These are phyloP conservation scores for Anthoptus insignis DNA, from an alignment of 2,888 invertebrate species.

Conservation along the genomic window DNA sequence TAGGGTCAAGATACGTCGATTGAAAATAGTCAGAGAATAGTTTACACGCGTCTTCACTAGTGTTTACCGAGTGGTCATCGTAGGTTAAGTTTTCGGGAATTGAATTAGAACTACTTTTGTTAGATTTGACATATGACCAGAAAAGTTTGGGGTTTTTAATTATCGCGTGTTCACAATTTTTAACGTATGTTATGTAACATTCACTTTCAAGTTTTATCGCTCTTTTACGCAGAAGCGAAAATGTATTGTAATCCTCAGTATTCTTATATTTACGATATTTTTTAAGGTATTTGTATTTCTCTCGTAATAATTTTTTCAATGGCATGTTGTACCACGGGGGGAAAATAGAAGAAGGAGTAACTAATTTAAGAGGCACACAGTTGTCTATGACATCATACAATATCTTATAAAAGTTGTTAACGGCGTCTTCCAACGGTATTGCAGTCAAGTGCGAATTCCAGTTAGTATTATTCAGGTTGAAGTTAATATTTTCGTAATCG, in stretches of 20 bases:
- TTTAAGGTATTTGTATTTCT: constrained; percentile 11
- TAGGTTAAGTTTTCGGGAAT: constrained; percentile 1
- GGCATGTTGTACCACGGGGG: not conserved
- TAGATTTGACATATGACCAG: constrained; percentile 15
- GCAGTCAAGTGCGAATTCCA: not conserved
- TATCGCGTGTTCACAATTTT: constrained; percentile 19
- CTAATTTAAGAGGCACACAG: not conserved
- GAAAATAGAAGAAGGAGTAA: not conserved
- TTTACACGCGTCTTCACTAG: not conserved
- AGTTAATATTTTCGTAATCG: not conserved
- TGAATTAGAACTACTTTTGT: not conserved
- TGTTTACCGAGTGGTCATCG: constrained; percentile 6
- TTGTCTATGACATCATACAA: not conserved
- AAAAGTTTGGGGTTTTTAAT: constrained; percentile 17
- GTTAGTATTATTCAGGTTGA: not conserved
- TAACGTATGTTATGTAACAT: constrained; percentile 16
- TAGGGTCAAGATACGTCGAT: not conserved
- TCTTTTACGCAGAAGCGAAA: constrained; percentile 11
- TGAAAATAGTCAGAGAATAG: constrained; percentile 12
- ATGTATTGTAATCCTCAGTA: not conserved
- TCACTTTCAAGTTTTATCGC: constrained; percentile 11
- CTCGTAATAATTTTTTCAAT: constrained; percentile 1
- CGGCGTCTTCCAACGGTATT: not conserved
- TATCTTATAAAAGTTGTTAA: not conserved
- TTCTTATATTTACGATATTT: constrained; percentile 24